Base-by-base conservation (phyloP, 1,140 invertebrate species). In the Diorhabda elongata region DNA sequence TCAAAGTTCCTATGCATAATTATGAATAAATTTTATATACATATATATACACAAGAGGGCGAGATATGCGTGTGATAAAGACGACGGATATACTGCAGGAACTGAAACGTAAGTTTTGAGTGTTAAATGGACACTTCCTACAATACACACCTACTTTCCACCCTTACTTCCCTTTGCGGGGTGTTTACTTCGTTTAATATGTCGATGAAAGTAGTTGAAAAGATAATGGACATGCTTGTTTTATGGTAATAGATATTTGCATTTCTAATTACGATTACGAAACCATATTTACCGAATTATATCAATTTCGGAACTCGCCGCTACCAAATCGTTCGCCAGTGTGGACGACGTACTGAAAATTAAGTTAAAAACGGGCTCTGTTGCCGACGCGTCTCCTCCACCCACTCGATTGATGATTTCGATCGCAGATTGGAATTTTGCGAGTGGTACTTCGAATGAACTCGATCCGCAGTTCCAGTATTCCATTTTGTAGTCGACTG, bases 61-160 rank as follows among this genome's bases (percentile, higher is more conserved):
- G 26, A 26, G 26, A 26, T 26, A 26, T 26, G 47, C 47, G 47
- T 52, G 47, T 52, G 47, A 52, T 52, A 52, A 52, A 52, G 47
- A 52, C n/a, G n/a, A 52, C 47, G 47, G 26, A 52, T 52, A 52
- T 52, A 52, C 47, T 52, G 47, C 47, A 52, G 47, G 47, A 52
- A 52, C 47, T 52, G 47, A 52, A 52, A 52, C 47, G 47, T 52
- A 52, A 52, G 47, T 52, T n/a, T 26, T 52, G 47, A n/a, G 47
- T 52, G 47, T 52, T 52, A 52, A 52, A 52, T n/a, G 47, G 47
- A 52, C n/a, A 52, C 47, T 52, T 52, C 47, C 47, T 52, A 52
- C 47, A 52, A 52, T 52, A 52, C 47, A 52, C 47, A 52, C 47
- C 47, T 52, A 52, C 47, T n/a, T 52, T 52, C 47, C 6, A 52